Base-by-base conservation (phyloP, 2,113 vertebrate species). In the Gopherus flavomarginatus region DNA sequence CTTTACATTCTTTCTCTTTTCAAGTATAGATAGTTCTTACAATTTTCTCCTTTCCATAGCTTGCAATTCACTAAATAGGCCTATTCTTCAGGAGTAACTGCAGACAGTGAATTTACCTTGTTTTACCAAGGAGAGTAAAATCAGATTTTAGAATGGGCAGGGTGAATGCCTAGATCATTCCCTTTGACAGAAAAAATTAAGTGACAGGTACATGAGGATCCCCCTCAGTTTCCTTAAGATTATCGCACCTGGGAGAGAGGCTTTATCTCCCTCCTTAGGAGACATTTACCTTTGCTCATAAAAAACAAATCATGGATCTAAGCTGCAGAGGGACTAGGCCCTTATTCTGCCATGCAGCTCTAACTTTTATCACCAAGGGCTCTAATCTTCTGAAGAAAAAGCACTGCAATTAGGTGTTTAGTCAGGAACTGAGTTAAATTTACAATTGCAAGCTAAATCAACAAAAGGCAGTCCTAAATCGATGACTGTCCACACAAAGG, bases 61-160 rank as follows among this genome's bases (percentile, higher is more conserved):
- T 4, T 44, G 38, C 53, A 22, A 31, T 75, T 54, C 62, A 85
- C n/a, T 59, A 11, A 16, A 4, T 21, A 4, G 0, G 0, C 49
- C 3, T 4, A 16, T 17, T 27, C 56, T 27, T 24, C n/a, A 49
- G 12, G 56, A 42, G n/a, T 22, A 1, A 5, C 21, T 5, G 24
- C 11, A 8, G 50, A 42, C 42, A 8, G 17, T 42, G 10, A 29
- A 44, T 44, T 78, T 42, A 77, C 11, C 26, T 59, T 44, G 85
- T 31, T 26, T 17, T 56, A 44, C 3, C 65, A 84, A 53, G 72
- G 38, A 75, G 42, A 77, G 42, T 13, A 77, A 21, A 26, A 26
- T 77, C 42, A 44, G 10, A 77, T 77, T 38, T 77, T 13, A 47
- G 75, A 77, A 47, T 11, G 42, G 42, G 10, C 75, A 47, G 24